These are phyloP conservation scores for Elaphurus davidianus DNA, from an alignment of 2,113 vertebrate genomes.

Conservation along the genomic window DNA sequence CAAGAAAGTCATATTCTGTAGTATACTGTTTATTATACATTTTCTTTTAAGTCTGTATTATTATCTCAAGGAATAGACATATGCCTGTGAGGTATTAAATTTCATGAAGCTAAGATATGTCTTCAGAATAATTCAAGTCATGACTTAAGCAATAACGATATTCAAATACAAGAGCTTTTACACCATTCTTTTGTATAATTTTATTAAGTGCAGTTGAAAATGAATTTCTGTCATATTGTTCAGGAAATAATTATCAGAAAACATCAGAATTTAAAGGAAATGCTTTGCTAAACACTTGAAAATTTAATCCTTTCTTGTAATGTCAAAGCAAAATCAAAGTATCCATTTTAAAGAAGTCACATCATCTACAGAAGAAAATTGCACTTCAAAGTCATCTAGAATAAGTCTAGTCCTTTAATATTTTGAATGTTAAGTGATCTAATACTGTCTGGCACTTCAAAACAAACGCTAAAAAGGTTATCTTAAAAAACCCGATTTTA, in stretches of 20 bases:
- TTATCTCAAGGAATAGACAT: background rate
- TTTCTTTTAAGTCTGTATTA: background rate
- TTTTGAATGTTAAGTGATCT: background rate
- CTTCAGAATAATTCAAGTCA: background rate
- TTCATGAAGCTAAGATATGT: background rate
- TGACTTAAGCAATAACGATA: background rate
- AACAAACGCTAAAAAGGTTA: background rate
- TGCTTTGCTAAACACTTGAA: background rate
- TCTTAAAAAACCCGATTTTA: background rate
- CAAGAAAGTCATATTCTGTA: background rate
- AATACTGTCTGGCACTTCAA: background rate
- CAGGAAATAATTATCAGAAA: background rate
- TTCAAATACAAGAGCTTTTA: background rate
- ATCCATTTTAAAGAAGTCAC: background rate
- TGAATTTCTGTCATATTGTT: background rate
- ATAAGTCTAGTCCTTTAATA: background rate
- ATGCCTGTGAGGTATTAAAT: background rate
- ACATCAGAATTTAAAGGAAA: background rate
- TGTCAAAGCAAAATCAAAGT: background rate
- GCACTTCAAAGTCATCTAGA: constrained; percentile 18
- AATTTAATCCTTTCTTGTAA: background rate
- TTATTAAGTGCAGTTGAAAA: background rate
- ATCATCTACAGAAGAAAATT: background rate
- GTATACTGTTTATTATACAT: background rate
- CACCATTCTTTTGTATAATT: background rate